Conservation (phyloP, 2,797 vertebrate genomes). For the Falco berigora region DNA sequence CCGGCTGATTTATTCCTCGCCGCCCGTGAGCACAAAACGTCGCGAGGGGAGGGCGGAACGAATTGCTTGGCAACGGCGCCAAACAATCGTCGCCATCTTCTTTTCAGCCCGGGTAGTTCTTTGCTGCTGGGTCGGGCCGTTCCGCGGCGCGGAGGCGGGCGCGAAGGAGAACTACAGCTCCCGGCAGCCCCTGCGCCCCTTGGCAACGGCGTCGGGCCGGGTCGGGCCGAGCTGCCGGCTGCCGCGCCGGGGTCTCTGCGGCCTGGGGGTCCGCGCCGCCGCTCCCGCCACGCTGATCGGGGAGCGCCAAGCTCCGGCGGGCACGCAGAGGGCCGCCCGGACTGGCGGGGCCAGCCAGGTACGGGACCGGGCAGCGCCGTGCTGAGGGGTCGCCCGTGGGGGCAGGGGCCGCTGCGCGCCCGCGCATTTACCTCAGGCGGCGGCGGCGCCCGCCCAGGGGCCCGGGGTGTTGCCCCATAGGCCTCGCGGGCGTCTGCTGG, state of each 20-base stretch:
- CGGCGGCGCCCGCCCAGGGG: no score
- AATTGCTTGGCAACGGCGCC: conserved; percentile 37
- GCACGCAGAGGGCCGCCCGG: neutral
- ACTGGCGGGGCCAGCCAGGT: neutral
- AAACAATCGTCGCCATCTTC: neutral
- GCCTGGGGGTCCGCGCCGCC: no score
- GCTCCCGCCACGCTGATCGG: neutral
- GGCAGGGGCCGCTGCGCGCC: neutral
- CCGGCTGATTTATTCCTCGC: fast-evolving
- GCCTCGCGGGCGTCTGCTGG: neutral
- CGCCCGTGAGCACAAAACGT: fast-evolving
- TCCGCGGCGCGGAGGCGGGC: fast-evolving
- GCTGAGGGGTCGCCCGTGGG: neutral
- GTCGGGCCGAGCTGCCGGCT: neutral
- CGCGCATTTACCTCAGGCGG: neutral
- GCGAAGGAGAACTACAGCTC: neutral
- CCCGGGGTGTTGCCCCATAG: no score
- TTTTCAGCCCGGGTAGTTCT: neutral
- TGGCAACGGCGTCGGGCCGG: neutral
- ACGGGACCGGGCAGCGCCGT: neutral
- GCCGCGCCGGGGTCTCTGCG: neutral
- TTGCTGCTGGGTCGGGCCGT: fast-evolving
- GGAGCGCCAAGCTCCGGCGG: neutral
- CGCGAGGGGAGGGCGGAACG: fast-evolving
- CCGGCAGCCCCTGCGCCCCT: neutral